These are phyloP conservation scores for Clarias pachynema DNA, from an alignment of 2,797 vertebrate genomes.

Conservation along the genomic window DNA sequence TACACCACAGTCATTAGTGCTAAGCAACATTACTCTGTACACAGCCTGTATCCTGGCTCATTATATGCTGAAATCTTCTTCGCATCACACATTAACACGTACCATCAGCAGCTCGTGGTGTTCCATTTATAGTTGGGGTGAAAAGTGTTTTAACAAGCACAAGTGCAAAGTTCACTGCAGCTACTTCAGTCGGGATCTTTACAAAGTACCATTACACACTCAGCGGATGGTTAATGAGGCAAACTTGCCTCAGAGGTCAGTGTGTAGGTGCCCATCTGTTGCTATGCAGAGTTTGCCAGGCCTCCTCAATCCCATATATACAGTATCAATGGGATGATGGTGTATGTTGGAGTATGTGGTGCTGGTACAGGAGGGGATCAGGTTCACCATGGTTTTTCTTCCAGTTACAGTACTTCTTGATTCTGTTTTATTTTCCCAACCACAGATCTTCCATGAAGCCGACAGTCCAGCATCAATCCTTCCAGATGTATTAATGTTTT, in stretches of 20 bases:
- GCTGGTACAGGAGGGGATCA: background rate
- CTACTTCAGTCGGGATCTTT: background rate
- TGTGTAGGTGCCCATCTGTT: background rate
- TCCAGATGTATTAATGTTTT: no score
- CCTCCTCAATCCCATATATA: background rate
- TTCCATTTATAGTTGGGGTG: background rate
- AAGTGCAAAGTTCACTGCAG: conserved; percentile 14
- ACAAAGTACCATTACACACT: background rate
- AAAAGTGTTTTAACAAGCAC: background rate
- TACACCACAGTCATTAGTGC: conserved; percentile 31
- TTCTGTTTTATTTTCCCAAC: no score
- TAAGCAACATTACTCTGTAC: conserved; percentile 27
- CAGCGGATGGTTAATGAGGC: conserved; percentile 10
- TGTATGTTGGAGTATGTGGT: background rate
- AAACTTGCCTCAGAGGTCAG: background rate
- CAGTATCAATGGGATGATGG: background rate
- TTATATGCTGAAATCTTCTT: conserved; percentile 12
- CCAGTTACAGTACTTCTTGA: background rate
- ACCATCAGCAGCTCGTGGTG: background rate
- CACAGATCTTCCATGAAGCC: no score
- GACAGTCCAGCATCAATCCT: no score
- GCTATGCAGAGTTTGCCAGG: background rate
- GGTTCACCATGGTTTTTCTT: background rate
- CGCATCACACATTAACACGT: background rate
- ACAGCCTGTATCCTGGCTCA: conserved; percentile 2